phyloP scores from a whole-genome alignment of 2,888 invertebrate species.

The Drosophila anomelani region DNA sequence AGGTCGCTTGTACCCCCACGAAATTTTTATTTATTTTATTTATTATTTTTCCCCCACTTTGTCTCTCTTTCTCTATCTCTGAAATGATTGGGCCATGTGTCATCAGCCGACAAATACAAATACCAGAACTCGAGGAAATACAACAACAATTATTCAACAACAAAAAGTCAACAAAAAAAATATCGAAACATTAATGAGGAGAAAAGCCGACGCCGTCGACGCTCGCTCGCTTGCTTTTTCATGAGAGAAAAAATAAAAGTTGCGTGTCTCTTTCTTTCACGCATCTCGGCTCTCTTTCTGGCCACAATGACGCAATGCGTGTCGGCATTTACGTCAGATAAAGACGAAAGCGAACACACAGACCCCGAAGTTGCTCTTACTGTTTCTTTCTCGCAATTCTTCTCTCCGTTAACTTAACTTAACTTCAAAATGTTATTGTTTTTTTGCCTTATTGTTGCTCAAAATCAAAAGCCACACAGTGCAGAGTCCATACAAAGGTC shows the following conservation, averaged over 20 bases:
- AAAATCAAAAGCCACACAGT: constrained; percentile 6
- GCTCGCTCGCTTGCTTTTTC: neutral
- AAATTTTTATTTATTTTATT: constrained; percentile 29
- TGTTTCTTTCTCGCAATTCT: constrained; percentile 19
- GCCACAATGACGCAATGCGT: constrained; percentile 68
- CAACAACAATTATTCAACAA: constrained; percentile 9
- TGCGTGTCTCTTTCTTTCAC: constrained; percentile 1
- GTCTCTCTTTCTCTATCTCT: neutral
- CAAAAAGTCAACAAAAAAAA: constrained; percentile 13
- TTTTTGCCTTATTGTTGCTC: constrained; percentile 6
- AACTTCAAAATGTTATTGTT: constrained; percentile 11
- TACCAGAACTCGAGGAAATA: neutral
- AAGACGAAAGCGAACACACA: constrained; percentile 13
- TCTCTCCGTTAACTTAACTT: neutral
- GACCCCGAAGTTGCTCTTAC: constrained; percentile 15
- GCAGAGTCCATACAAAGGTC: constrained; percentile 4
- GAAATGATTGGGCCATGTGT: constrained; percentile 29
- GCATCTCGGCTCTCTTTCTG: neutral
- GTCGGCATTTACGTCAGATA: constrained; percentile 63
- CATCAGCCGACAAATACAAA: constrained; percentile 16
- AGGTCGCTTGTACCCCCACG: constrained; percentile 8
- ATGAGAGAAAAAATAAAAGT: constrained; percentile 8
- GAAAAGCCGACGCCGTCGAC: constrained; percentile 21
- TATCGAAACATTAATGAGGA: constrained; percentile 27
- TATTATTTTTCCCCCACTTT: neutral